A percentile compares a stretch with the other conserved stretches of the same genome.
Conservation (phyloP, 53 echinoderm and acorn worm species). For the Paelopatides confundens region DNA sequence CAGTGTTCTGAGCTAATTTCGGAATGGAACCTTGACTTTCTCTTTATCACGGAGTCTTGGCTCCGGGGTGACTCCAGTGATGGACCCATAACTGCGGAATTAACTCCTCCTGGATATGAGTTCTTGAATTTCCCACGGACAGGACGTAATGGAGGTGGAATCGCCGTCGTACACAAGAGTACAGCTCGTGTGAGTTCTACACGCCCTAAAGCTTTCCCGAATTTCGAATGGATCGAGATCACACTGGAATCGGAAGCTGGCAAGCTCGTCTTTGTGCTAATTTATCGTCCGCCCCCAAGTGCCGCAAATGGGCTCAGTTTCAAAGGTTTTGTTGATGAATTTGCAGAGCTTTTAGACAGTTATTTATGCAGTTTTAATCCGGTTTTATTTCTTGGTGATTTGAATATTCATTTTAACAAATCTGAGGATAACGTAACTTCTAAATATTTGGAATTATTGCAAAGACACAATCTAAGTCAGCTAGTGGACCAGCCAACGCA, state of each 20-base stretch:
- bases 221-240: neutral
- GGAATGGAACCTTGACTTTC: neutral
- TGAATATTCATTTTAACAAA: too few species aligned
- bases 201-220: neutral
- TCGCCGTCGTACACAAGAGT: neutral
- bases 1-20: neutral
- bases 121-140: constrained; percentile 1
- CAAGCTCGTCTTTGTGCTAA: neutral
- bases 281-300: constrained; percentile 12
- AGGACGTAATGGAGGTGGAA: neutral
- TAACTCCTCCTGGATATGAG: neutral
- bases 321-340: neutral
- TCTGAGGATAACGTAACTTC: too few species aligned
- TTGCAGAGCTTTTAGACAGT: neutral
- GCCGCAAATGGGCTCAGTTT: neutral
- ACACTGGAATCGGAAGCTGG: neutral
- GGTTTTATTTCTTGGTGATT: too few species aligned
- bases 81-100: neutral
- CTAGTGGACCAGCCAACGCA: neutral
- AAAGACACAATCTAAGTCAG: neutral
- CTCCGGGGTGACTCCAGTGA: neutral
- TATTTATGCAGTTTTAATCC: too few species aligned
- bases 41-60: constrained; percentile 2
- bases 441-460: too few species aligned
- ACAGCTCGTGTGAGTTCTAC: neutral